These are phyloP conservation scores for Plebejus anna DNA, from an alignment of 2,888 invertebrate genomes.

Conservation along the genomic window DNA sequence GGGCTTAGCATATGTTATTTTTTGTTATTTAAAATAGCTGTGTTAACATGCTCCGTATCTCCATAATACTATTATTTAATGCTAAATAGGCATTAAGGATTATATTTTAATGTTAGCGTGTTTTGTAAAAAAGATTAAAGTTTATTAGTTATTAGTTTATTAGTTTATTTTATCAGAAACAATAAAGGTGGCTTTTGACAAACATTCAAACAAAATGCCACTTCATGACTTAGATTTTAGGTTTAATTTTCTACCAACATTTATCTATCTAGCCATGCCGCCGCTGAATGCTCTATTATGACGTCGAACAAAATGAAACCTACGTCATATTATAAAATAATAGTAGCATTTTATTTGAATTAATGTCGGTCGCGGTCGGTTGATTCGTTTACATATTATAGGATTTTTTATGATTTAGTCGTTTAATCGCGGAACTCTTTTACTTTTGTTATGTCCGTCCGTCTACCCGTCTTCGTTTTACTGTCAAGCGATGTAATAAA, in stretches of 20 bases:
- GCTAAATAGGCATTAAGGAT: slow-evolving; percentile 1
- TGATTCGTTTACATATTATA: not conserved
- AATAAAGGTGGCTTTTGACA: not conserved
- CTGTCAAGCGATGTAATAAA: not conserved
- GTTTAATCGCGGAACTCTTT: not conserved
- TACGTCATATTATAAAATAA: no score
- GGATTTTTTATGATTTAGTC: not conserved
- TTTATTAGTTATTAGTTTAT: not conserved
- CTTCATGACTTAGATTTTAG: no score
- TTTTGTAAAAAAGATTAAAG: not conserved
- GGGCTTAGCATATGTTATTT: not conserved
- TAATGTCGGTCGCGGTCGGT: no score
- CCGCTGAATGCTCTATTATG: no score
- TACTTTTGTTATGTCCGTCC: not conserved
- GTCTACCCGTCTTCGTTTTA: not conserved
- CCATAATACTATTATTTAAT: not conserved
- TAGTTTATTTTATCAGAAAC: not conserved
- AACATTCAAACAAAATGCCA: no score
- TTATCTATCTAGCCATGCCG: no score
- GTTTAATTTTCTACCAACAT: no score
- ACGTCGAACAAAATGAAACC: no score
- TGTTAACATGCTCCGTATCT: not conserved
- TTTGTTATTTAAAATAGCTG: not conserved
- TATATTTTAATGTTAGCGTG: not conserved
- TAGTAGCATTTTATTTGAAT: no score